Conservation (phyloP, 1,140 invertebrate genomes). For the Semibalanus balanoides region DNA sequence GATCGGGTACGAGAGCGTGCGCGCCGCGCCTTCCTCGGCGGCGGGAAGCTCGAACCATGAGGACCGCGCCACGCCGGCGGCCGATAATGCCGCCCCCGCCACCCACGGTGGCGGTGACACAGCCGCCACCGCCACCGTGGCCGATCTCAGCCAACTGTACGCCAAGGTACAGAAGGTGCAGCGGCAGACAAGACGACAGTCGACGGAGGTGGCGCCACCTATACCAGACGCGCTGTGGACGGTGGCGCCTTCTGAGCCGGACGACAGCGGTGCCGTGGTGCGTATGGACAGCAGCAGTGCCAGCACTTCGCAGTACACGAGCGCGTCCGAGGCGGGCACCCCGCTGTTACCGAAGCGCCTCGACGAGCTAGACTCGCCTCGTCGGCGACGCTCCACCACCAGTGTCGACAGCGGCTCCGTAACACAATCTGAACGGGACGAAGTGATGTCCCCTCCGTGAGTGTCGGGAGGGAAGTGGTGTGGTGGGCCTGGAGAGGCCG, state of each 20-base stretch:
- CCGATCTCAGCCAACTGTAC: not conserved
- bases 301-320: not conserved
- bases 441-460: not conserved
- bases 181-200: not conserved
- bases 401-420: not conserved
- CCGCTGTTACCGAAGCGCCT: not conserved
- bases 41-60: too few relatives aligned
- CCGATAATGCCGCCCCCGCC: not conserved
- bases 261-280: not conserved
- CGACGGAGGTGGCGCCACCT: too few relatives aligned
- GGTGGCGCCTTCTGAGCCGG: too few relatives aligned
- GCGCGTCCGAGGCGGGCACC: not conserved
- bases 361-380: not conserved
- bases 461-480: too few relatives aligned
- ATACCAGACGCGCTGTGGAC: not conserved
- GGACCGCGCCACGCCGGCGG: not conserved
- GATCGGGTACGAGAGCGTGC: not conserved
- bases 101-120: too few relatives aligned
- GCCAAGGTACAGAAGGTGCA: not conserved
- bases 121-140: too few relatives aligned
- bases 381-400: not conserved
- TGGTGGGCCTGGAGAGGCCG: too few relatives aligned
- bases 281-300: not conserved
- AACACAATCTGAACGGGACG: not conserved
- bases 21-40: too few relatives aligned